Evolutionary conservation across 1,140 invertebrate genomes (phyloP).

Genomic region (Phymorhynchus buccinoides): DNA sequence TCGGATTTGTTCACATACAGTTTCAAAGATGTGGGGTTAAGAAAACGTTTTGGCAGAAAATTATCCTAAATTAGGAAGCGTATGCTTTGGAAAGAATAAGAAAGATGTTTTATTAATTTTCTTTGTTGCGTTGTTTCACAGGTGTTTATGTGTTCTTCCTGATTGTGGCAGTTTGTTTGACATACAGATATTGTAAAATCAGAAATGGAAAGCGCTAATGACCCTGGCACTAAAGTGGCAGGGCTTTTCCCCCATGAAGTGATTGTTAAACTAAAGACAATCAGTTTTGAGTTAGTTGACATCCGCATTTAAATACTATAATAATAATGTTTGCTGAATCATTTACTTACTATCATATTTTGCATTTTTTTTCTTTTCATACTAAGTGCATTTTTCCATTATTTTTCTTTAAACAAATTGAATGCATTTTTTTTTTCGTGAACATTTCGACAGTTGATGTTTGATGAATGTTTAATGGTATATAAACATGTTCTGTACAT

Average conservation of each 20-base stretch:
- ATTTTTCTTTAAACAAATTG: not conserved
- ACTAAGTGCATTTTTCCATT: not conserved
- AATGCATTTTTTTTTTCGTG: not conserved
- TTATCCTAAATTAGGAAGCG: no score
- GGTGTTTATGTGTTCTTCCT: no score
- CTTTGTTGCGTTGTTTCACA: no score
- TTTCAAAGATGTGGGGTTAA: no score
- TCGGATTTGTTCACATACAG: no score
- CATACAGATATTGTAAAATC: no score
- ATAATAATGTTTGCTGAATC: not conserved
- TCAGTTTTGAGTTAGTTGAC: not conserved
- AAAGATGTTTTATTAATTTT: not conserved
- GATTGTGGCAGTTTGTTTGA: no score
- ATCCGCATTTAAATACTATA: not conserved
- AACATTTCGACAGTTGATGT: not conserved
- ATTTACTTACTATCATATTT: not conserved
- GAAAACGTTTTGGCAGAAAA: no score
- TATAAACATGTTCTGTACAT: not conserved
- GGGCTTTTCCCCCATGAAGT: not conserved
- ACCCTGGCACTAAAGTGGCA: no score
- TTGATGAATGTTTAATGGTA: not conserved
- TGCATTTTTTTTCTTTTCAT: not conserved
- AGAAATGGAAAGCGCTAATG: no score
- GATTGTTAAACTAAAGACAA: not conserved
- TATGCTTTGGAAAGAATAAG: not conserved